phyloP scores from a whole-genome alignment of 2,888 invertebrate species.

The Ligdia adustata region DNA sequence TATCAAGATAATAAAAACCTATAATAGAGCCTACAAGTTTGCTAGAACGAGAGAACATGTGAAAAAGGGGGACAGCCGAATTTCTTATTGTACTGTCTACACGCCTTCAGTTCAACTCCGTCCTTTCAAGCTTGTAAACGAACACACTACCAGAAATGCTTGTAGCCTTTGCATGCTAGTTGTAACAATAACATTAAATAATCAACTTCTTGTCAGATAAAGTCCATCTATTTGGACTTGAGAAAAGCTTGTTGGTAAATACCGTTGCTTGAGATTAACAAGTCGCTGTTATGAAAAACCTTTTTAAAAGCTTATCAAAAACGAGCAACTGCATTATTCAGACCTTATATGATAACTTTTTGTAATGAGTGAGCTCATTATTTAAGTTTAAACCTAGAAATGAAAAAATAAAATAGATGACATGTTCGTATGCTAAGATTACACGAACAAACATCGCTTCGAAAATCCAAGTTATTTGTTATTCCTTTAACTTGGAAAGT shows the following conservation, averaged over 20 bases:
- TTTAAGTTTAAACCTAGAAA: no score
- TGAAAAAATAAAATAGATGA: no score
- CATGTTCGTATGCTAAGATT: background rate
- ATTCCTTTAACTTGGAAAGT: no score
- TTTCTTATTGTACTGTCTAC: conserved; percentile 9
- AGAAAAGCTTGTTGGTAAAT: conserved; percentile 5
- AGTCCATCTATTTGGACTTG: no score
- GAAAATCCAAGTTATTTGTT: background rate
- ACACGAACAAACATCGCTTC: background rate
- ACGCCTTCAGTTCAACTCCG: background rate
- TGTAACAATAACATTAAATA: conserved; percentile 20
- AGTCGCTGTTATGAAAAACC: background rate
- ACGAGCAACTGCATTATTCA: background rate
- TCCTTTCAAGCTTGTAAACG: conserved; percentile 39
- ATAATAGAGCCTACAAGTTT: conserved; percentile 21
- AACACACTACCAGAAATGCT: conserved; percentile 63
- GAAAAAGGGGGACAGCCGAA: conserved; percentile 2
- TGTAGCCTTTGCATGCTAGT: conserved; percentile 55
- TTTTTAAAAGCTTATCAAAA: conserved; percentile 1
- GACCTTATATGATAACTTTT: no score
- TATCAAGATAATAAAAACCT: conserved; percentile 46
- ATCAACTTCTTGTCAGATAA: background rate
- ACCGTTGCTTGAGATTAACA: background rate
- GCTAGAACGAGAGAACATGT: background rate
- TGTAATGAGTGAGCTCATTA: no score